Base-by-base conservation (phyloP, 2,113 vertebrate genomes). In the Podilymbus podiceps region DNA sequence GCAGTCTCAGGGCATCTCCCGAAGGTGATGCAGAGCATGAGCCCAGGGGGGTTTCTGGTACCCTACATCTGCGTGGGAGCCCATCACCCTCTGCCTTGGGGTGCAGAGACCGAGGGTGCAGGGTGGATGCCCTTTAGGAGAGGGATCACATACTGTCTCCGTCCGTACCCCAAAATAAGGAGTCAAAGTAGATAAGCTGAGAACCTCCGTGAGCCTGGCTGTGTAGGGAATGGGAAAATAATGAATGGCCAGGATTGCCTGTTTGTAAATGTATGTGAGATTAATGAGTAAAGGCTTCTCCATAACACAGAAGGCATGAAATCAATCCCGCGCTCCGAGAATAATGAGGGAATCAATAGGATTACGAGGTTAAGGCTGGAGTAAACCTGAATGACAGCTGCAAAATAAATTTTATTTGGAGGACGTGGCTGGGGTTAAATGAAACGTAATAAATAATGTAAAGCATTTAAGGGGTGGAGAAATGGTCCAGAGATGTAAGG, bases 381-480 rank as follows among this genome's bases (percentile, higher is more conserved):
- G 97, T 97, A 97, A 97, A 95, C 97, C 94, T 85, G 96, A 97
- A 96, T 97, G 98, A 98, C 98, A 98, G 98, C 97, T 98, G 97
- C 96, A 97, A 98, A 97, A 97, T 98, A 98, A 98, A 98, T 98
- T 98, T 97, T 96, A 98, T 97, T 97, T 96, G 97, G 95, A 96
- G 97, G 97, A 98, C 95, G 97, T 96, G 96, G 94, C 93, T 90
- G 94, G 94, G 97, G 98, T 98, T 98, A 98, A 98, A 97, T 97
- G 97, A 98, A 97, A 97, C 63, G 73, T 96, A 97, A 96, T 98
- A 98, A 98, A 98, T 98, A 98, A 97, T 93, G 74, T 59, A 83
- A 95, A 97, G 93, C 68, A 62, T 96, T 96, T 95, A 86, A 95
- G 67, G 93, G 47, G n/a, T 89, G 95, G 97, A 77, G 95, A 92